phyloP scores from a whole-genome alignment of 1,140 invertebrate species.

The Oedothorax gibbosus region DNA sequence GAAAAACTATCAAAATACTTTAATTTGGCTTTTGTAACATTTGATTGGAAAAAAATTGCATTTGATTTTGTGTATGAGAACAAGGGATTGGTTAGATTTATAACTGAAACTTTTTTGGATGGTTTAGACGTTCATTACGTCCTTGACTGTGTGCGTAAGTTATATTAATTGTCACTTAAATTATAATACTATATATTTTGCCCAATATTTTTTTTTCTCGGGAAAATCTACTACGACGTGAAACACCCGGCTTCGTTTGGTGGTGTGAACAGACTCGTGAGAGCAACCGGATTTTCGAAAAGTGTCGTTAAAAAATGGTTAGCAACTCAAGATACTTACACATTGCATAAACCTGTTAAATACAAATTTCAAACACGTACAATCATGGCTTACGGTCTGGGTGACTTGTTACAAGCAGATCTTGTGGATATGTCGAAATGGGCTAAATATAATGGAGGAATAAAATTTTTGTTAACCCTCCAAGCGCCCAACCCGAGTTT shows the following conservation, averaged over 20 bases:
- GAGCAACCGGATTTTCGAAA: background rate
- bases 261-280: background rate
- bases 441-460: background rate
- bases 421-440: background rate
- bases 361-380: background rate
- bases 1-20: no score
- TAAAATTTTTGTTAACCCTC: constrained; percentile 2
- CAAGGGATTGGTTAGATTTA: no score
- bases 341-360: constrained; percentile 4
- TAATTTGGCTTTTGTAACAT: no score
- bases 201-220: no score
- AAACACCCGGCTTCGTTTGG: background rate
- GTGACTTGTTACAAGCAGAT: constrained; percentile 10
- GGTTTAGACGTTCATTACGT: no score
- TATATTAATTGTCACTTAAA: no score
- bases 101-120: no score
- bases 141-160: no score
- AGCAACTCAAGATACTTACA: background rate
- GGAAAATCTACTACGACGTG: background rate
- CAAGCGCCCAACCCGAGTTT: no score
- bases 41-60: no score
- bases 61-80: no score
- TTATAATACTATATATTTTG: no score
- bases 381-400: background rate
- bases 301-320: background rate